These are phyloP conservation scores for Cyanoderma ruficeps DNA, from an alignment of 2,113 vertebrate genomes.

Conservation along the genomic window DNA sequence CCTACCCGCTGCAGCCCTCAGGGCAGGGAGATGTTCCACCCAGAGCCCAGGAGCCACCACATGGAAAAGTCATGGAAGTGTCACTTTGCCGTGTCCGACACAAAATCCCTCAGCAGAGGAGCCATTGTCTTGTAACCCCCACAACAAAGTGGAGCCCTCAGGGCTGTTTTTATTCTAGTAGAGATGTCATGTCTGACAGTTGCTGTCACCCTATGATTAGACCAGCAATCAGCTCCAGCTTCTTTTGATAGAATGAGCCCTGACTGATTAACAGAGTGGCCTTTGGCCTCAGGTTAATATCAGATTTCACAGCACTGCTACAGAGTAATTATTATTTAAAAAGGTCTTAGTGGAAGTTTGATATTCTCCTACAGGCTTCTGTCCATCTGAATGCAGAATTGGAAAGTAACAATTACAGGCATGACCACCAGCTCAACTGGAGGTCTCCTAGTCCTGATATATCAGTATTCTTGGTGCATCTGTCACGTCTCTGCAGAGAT, in stretches of 20 bases:
- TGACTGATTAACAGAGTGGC: slow-evolving; percentile 77
- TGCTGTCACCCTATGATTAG: slow-evolving; percentile 71
- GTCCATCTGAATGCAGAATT: slow-evolving; percentile 62
- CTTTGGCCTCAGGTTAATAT: slow-evolving; percentile 82
- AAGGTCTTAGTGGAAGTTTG: slow-evolving; percentile 67
- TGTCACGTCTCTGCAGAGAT: neutral
- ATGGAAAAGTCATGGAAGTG: neutral
- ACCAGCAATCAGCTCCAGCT: slow-evolving; percentile 67
- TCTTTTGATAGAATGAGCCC: slow-evolving; percentile 70
- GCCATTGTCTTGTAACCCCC: neutral
- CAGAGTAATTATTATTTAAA: slow-evolving; percentile 78
- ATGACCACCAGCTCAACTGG: slow-evolving; percentile 6
- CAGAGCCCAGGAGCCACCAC: neutral
- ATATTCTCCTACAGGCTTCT: slow-evolving; percentile 70
- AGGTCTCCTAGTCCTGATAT: neutral
- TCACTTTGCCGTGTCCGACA: neutral
- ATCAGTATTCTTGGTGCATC: neutral
- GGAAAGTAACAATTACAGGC: slow-evolving; percentile 54
- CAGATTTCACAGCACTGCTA: slow-evolving; percentile 74
- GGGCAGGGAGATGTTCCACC: neutral
- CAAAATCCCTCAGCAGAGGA: neutral
- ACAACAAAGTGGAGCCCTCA: neutral
- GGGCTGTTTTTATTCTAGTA: slow-evolving; percentile 53
- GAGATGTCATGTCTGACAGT: slow-evolving; percentile 59
- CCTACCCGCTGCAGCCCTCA: neutral